phyloP scores from a whole-genome alignment of 2,797 vertebrate genomes.

The Micromesistius poutassou region DNA sequence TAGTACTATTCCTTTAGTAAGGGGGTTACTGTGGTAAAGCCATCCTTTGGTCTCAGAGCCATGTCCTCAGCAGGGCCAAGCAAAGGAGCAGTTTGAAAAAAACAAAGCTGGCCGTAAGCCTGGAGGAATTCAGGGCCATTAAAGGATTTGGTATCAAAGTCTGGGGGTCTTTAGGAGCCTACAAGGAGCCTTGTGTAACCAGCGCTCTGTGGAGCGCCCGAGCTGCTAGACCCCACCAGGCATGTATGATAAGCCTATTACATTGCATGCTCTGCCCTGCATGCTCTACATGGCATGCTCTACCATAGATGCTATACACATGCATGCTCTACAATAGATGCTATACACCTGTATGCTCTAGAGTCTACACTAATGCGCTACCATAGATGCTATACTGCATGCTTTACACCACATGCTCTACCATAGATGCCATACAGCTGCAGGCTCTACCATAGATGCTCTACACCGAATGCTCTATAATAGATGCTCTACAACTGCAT shows the following conservation, averaged over 20 bases:
- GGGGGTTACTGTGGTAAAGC: not conserved
- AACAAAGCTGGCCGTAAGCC: constrained; percentile 40
- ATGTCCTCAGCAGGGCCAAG: not conserved
- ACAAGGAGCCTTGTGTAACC: not conserved
- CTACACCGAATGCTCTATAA: no score
- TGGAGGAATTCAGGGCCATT: constrained; percentile 60
- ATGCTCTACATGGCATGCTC: not conserved
- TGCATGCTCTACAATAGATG: not conserved
- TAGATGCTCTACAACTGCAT: no score
- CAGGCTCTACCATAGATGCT: not conserved
- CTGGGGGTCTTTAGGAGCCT: constrained; percentile 42
- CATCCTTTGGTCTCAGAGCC: not conserved
- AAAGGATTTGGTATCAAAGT: constrained; percentile 71
- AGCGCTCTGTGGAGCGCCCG: not conserved
- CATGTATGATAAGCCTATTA: constrained; percentile 1
- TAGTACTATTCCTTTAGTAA: not conserved
- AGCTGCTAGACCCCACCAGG: not conserved
- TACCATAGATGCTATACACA: not conserved
- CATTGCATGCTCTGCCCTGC: not conserved
- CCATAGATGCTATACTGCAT: not conserved
- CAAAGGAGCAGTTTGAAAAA: not conserved
- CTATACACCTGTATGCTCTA: no score
- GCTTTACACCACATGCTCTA: not conserved
- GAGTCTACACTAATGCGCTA: no score
- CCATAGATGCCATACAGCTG: not conserved